Base-by-base conservation (phyloP, 2,888 invertebrate species). In the Nomada fabriciana region DNA sequence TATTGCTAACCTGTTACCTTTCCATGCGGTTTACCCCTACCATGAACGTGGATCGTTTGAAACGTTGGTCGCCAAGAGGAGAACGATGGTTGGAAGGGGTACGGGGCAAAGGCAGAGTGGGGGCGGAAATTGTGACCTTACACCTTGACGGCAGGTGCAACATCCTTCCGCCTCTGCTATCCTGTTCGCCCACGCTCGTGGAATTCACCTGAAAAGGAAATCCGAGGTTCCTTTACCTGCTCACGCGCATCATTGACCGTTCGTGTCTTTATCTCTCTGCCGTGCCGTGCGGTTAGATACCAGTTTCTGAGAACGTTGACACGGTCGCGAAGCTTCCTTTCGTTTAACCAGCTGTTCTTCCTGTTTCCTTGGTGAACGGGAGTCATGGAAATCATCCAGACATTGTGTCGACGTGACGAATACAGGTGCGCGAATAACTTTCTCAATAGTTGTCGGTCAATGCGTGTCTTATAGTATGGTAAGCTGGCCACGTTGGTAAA, bases 141-240 rank as follows among this genome's bases (percentile, higher is more conserved):
- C 78, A 89, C 86, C 85, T 85, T 80, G 29, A 53, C 60, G 20
- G 42, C 83, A 83, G 86, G 84, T 83, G 73, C 9, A 72, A 89
- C 89, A 84, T 86, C 85, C 88, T 87, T 59, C 71, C 55, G 59
- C 59, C 67, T 70, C 87, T 92, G 92, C 75, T 90, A 86, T 79
- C 91, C 91, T 92, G 92, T 89, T 92, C 89, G 87, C 90, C 90
- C 87, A 90, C 92, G 91, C 91, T 92, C 88, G 88, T 73, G 87
- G 87, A 91, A 91, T 92, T 92, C 91, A 92, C 91, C 91, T 92
- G 92, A 92, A 92, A 92, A 92, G 91, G 91, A 92, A 92, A 92
- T 92, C 89, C 69, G 82, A 61, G 64, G 78, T 64, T 84, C 74
- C 80, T 82, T 85, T 80, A 78, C 84, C 82, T 82, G 81, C 78